Evolutionary conservation across 1,140 invertebrate species (phyloP).

Genomic region (Micrasema longulum): DNA sequence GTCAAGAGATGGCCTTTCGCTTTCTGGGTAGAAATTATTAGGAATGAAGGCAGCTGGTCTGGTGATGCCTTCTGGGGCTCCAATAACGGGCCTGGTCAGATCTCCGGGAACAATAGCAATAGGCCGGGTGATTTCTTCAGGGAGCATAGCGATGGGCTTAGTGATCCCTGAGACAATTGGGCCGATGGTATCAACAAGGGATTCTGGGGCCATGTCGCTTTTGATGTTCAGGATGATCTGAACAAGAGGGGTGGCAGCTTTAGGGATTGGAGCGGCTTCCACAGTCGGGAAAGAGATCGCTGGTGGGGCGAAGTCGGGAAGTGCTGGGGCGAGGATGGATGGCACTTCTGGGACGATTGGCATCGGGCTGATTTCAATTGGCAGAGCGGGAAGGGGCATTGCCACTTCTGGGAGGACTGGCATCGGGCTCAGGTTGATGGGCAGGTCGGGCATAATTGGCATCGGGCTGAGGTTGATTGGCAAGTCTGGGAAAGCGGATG

Average conservation of each 20-base stretch:
- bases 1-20: slow-evolving; percentile 10
- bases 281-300: neutral
- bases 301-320: neutral
- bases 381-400: neutral
- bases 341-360: neutral
- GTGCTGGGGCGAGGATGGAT: neutral
- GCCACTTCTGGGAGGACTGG: slow-evolving; percentile 1
- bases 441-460: neutral
- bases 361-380: neutral
- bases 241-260: slow-evolving; percentile 6
- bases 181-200: slow-evolving; percentile 10
- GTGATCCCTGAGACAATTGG: slow-evolving; percentile 8
- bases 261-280: neutral
- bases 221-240: slow-evolving; percentile 24
- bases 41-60: slow-evolving; percentile 3
- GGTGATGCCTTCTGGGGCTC: neutral
- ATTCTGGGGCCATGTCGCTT: neutral
- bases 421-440: neutral
- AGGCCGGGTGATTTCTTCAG: neutral
- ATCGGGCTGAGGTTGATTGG: neutral
- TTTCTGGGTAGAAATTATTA: neutral
- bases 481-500: neutral
- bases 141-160: neutral
- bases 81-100: neutral
- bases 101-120: neutral